Evolutionary conservation across 2,113 vertebrate genomes (phyloP), one percentile per base, ranked within the genome.

Genomic region (Gorilla gorilla): DNA sequence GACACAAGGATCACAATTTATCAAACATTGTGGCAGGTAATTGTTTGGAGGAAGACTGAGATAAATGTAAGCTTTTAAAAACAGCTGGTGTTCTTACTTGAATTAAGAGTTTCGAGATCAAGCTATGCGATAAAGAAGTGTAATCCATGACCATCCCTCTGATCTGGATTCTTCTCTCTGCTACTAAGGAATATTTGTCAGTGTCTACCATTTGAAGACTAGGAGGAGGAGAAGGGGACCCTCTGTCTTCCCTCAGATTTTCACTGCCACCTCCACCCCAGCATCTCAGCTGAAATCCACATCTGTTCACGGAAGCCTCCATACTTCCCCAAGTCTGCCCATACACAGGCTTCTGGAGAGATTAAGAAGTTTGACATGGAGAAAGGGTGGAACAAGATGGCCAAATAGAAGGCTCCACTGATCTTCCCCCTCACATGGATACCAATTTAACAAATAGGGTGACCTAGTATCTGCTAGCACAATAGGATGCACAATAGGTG

Each of bases 81-180:
- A 64, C 84, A 87, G 52, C 40, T 61, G 14, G 22, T 82, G 11
- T 61, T 95, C 57, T 89, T 90, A 38, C 27, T n/a, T 75, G 64
- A 95, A 83, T 92, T 75, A 66, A 75, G 82, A 94, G 89, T 80
- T 59, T 38, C 45, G 96, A 75, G 25, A 75, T 38, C 76, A 88
- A 50, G 35, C 32, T 79, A 17, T 7, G 3, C 27, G 38, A 7
- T 48, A 79, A 75, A 20, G 2, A 55, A 38, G 1, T 50, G 20
- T 61, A 55, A 75, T 59, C 38, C 25, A 2, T 48, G 70, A 64
- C 35, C 8, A 8, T 32, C 23, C 5, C 16, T 57, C 35, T 13
- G 27, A 5, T 52, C 61, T 79, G 59, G 55, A 64, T 16, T 9
- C 30, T 78, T 16, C 17, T 38, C 50, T 70, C 43, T 72, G 57